Evolutionary conservation across 2,888 invertebrate genomes (phyloP), one percentile per base, ranked within the genome.

Genomic region (Caenorhabditis afra): DNA sequence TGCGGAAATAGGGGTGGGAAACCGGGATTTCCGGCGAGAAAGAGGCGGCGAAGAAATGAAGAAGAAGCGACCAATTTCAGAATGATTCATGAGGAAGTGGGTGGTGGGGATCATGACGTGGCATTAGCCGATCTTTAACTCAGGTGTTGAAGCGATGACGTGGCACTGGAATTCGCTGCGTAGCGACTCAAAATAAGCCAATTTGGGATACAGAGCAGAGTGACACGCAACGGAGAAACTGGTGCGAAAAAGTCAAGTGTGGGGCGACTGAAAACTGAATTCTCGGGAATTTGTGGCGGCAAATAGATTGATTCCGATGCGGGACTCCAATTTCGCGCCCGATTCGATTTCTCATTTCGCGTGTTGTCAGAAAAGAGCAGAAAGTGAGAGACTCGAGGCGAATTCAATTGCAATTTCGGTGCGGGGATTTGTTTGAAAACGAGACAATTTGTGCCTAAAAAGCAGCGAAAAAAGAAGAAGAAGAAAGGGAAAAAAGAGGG

Each of bases 1-100:
- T 37, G n/a, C 41, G 52, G 52, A 65, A 65, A 45, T 50, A 41
- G 57, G 29, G 47, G 39, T 37, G 22, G 11, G 23, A 16, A 53
- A 16, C 4, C 11, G 18, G 29, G 8, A 47, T 18, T 18, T 18
- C 16, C 18, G 23, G 14, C 29, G 23, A n/a, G 23, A 41, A 59
- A 59, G 20, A 35, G 22, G 3, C 10, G 35, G 39, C 39, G 41
- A 57, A 16, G 22, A 45, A 35, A 12, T n/a, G 20, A 22, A n/a
- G 23, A 23, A 23, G 14, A 18, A 29, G 29, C 29, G 29, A 7
- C 20, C 44, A 22, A 3, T 23, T 52, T 52, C n/a, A 11, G 52
- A 23, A 18, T 8, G 37, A 29, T 22, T 59, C 49, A 49, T 3
- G 20, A 49, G 20, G 29, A 16, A 16, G 55, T 37, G 18, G 35